These are phyloP conservation scores for Eupithecia tripunctaria DNA, from an alignment of 2,888 invertebrate species.

Conservation along the genomic window DNA sequence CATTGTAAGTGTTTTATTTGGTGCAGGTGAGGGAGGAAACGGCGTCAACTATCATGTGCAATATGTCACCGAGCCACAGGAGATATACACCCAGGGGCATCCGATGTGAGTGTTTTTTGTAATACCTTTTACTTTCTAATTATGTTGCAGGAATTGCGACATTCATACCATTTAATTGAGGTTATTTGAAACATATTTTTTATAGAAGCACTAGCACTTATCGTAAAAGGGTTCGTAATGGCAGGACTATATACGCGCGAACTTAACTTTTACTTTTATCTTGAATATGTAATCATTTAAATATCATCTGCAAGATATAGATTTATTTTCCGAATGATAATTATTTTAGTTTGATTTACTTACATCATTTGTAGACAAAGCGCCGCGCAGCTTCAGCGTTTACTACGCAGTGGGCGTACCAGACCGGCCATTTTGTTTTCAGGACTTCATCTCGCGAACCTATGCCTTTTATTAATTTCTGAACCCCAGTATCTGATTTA, in stretches of 20 bases:
- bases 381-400: neutral
- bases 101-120: constrained; percentile 72
- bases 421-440: constrained; percentile 13
- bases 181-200: neutral
- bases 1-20: constrained; percentile 47
- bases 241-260: neutral
- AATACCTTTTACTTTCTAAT: neutral
- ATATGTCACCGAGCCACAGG: constrained; percentile 87
- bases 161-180: neutral
- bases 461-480: neutral
- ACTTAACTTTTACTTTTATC: neutral
- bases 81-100: constrained; percentile 86
- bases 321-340: neutral
- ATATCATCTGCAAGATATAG: neutral
- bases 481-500: neutral
- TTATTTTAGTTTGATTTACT: neutral
- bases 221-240: neutral
- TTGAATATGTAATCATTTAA: neutral
- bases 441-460: neutral
- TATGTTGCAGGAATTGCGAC: neutral
- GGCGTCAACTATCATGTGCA: constrained; percentile 89
- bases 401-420: constrained; percentile 1
- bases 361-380: neutral
- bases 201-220: neutral
- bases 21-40: constrained; percentile 83